A percentile compares a stretch with the other conserved stretches of the same genome.
phyloP scores from a whole-genome alignment of 2,888 invertebrate genomes.

The Chironomus tentans region DNA sequence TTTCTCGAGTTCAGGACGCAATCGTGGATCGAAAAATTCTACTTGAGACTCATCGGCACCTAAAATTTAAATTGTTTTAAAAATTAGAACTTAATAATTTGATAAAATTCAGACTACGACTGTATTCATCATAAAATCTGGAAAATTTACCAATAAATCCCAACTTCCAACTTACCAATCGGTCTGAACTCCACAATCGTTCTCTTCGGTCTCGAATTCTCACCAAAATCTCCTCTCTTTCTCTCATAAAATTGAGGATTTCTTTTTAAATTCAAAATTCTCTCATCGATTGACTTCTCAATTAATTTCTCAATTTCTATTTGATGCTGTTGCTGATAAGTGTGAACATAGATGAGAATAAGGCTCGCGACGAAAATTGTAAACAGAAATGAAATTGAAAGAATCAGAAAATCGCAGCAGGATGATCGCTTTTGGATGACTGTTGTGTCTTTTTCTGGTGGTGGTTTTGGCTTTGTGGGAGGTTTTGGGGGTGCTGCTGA shows the following conservation, averaged over 20 bases:
- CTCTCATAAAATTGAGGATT: neutral
- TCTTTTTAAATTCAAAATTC: neutral
- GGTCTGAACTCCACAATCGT: neutral
- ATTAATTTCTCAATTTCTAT: neutral
- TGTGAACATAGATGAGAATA: neutral
- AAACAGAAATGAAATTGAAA: neutral
- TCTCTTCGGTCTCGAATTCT: neutral
- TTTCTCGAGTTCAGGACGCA: conserved; percentile 54
- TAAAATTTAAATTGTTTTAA: too few relatives aligned
- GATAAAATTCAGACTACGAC: too few relatives aligned
- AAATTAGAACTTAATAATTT: too few relatives aligned
- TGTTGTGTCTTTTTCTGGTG: too few relatives aligned
- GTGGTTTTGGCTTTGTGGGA: too few relatives aligned
- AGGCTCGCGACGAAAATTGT: neutral
- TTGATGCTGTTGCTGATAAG: neutral
- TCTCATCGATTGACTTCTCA: neutral
- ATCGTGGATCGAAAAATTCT: conserved; percentile 64
- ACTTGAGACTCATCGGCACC: conserved; percentile 47
- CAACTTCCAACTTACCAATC: too few relatives aligned
- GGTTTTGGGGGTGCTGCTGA: too few relatives aligned
- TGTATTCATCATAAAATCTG: too few relatives aligned
- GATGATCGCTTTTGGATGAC: neutral
- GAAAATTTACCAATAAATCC: too few relatives aligned
- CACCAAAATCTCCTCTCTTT: neutral
- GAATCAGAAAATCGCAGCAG: neutral